Percentiles rank a stretch among this genome's conserved stretches.
Evolutionary conservation across 2,888 invertebrate species (phyloP).

Genomic region (Drosophila stalkeri): DNA sequence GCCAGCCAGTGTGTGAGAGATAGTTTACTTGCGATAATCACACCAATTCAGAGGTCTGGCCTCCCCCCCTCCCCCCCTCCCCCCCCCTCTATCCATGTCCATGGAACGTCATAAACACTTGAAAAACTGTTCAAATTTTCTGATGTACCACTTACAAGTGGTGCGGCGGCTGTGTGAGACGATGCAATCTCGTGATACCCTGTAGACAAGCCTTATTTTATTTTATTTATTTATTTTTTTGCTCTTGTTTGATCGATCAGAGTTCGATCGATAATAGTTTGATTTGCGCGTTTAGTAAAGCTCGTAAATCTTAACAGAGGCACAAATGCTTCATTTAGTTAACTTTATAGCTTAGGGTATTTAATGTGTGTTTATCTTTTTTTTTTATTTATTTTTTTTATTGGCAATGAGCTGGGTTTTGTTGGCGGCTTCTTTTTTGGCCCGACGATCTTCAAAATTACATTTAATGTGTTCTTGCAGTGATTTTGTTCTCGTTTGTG

Average conservation of each 20-base stretch:
- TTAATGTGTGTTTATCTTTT: neutral
- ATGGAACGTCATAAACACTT: constrained; percentile 69
- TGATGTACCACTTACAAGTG: constrained; percentile 73
- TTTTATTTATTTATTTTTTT: neutral
- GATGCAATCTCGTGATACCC: constrained; percentile 4
- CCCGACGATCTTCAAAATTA: constrained; percentile 57
- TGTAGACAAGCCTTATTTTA: neutral
- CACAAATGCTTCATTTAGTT: neutral
- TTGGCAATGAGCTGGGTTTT: constrained; percentile 21
- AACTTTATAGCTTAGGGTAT: constrained; percentile 14
- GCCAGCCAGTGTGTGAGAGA: constrained; percentile 61
- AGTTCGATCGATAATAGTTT: neutral
- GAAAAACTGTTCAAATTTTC: constrained; percentile 75
- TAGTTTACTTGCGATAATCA: constrained; percentile 78
- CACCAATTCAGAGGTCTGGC: constrained; percentile 47
- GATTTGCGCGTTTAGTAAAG: neutral
- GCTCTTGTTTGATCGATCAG: neutral
- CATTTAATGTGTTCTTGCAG: constrained; percentile 68
- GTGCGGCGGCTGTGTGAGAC: constrained; percentile 24
- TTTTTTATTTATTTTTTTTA: neutral
- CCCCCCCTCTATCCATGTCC: neutral
- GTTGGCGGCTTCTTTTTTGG: constrained; percentile 56
- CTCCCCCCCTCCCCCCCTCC: constrained; percentile 4
- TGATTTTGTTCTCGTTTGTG: constrained; percentile 46
- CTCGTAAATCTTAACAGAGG: neutral